Conservation (phyloP, 2,797 vertebrate genomes). For the Etheostoma nigrum region DNA sequence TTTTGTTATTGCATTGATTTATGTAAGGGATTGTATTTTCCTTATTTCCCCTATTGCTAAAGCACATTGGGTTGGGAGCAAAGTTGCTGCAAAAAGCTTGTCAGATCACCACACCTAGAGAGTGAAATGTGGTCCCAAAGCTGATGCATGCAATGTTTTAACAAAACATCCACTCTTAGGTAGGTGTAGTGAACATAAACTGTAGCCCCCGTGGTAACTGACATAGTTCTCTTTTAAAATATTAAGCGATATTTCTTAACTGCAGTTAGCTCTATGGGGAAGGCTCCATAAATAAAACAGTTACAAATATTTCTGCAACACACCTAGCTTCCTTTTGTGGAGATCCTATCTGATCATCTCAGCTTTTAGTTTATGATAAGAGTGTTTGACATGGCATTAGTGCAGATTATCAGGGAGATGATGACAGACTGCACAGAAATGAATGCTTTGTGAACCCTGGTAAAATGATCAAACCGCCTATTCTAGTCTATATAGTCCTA, state of each 20-base stretch:
- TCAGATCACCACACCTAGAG: background rate
- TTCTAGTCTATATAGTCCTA: background rate
- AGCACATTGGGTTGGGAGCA: background rate
- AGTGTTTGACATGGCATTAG: conserved; percentile 49
- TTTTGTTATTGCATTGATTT: conserved; percentile 14
- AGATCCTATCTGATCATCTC: conserved; percentile 54
- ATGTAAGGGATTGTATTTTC: conserved; percentile 4
- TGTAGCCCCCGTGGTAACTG: background rate
- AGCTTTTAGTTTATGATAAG: conserved; percentile 41
- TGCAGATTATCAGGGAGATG: conserved; percentile 33
- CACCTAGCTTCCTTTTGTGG: conserved; percentile 42
- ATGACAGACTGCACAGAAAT: conserved; percentile 43
- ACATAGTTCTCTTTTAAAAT: conserved; percentile 14
- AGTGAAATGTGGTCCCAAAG: conserved; percentile 3
- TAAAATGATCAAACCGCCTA: conserved; percentile 27
- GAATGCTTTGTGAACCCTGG: conserved; percentile 30
- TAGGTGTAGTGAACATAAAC: background rate
- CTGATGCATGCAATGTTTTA: conserved; percentile 9
- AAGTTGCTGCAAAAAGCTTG: background rate
- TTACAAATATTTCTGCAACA: conserved; percentile 1
- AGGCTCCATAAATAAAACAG: background rate
- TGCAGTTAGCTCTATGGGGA: background rate
- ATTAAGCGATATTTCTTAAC: background rate
- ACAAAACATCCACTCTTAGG: conserved; percentile 16
- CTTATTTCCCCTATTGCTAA: background rate